phyloP scores from a whole-genome alignment of 1,140 invertebrate genomes.

The Plutomurus gul region DNA sequence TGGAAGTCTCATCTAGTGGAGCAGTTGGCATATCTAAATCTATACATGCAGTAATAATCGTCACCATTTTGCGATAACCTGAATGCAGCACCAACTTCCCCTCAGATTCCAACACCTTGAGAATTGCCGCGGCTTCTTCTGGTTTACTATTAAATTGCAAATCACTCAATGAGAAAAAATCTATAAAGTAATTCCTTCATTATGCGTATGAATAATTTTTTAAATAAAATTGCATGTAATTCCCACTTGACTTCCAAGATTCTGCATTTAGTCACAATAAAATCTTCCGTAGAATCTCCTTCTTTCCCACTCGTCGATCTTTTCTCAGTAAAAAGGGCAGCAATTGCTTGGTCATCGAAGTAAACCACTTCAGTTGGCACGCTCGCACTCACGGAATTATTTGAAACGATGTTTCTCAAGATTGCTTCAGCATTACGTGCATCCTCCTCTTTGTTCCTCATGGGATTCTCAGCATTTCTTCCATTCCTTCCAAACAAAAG shows the following conservation, averaged over 20 bases:
- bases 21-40: constrained; percentile 53
- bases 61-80: constrained; percentile 48
- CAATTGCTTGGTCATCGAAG: constrained; percentile 77
- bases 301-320: not conserved
- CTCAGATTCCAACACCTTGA: constrained; percentile 36
- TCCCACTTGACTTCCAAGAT: constrained; percentile 83
- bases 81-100: constrained; percentile 46
- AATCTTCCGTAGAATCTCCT: constrained; percentile 56
- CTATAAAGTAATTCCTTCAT: no score
- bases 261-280: constrained; percentile 72
- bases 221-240: not conserved
- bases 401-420: not conserved
- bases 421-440: not conserved
- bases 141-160: constrained; percentile 31
- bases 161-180: not conserved
- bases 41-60: constrained; percentile 53
- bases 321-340: constrained; percentile 71
- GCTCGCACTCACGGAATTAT: not conserved
- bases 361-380: constrained; percentile 69
- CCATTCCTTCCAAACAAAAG: not conserved
- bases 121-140: constrained; percentile 37
- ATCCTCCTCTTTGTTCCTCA: not conserved
- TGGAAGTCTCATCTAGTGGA: constrained; percentile 52
- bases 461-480: not conserved
- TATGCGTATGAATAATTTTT: not conserved